Conservation (phyloP, 2,888 invertebrate genomes). For the Lagria hirta region DNA sequence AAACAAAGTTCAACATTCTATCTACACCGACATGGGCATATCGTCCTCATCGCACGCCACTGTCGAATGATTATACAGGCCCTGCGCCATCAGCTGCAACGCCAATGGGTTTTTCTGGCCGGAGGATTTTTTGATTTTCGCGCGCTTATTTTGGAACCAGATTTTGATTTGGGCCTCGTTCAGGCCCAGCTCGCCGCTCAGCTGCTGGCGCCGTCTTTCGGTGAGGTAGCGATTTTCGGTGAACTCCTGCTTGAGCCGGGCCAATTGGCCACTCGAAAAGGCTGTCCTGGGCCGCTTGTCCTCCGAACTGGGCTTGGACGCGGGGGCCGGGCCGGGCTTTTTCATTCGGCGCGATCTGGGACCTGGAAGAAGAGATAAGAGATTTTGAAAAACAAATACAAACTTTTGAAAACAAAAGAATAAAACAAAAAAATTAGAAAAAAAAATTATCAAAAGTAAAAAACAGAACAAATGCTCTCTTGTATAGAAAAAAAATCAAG, state of each 20-base stretch:
- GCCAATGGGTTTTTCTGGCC: constrained; percentile 86
- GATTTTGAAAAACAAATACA: not conserved
- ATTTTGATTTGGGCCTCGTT: constrained; percentile 98
- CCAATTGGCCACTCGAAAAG: constrained; percentile 91
- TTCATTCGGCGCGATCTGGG: constrained; percentile 62
- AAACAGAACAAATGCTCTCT: too few species aligned
- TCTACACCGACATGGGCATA: constrained; percentile 44
- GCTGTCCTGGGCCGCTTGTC: constrained; percentile 95
- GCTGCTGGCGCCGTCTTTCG: constrained; percentile 83
- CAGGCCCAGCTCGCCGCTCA: constrained; percentile 87
- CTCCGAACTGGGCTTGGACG: constrained; percentile 59
- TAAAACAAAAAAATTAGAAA: too few species aligned
- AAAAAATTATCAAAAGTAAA: too few species aligned
- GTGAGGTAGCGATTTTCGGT: constrained; percentile 91
- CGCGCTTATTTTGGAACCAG: constrained; percentile 96
- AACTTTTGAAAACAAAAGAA: too few species aligned
- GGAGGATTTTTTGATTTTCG: constrained; percentile 91
- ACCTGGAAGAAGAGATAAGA: constrained; percentile 52
- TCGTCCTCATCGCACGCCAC: constrained; percentile 60
- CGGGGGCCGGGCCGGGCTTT: constrained; percentile 50
- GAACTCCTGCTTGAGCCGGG: constrained; percentile 90
- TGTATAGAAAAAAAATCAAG: too few species aligned
- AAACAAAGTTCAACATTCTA: too few species aligned
- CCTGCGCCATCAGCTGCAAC: constrained; percentile 90
- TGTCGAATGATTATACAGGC: constrained; percentile 87